Percentiles rank a stretch among this genome's conserved stretches.
Evolutionary conservation across 2,797 vertebrate genomes (phyloP).

Genomic region (Saxicola maurus): DNA sequence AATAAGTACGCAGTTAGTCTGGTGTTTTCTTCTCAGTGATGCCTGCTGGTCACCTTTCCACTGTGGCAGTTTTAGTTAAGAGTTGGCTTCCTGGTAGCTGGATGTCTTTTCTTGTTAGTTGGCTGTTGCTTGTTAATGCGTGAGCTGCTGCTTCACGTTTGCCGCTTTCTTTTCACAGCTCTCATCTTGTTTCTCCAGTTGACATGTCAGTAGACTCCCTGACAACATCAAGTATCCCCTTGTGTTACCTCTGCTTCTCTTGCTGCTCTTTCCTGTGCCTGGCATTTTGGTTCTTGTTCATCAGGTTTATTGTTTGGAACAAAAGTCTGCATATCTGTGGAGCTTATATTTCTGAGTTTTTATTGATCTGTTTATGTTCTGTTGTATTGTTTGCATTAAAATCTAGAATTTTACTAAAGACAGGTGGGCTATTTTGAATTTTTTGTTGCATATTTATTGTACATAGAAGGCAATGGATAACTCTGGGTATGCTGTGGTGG

Average conservation of each 20-base stretch:
- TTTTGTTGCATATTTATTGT: neutral
- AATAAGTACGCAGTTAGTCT: neutral
- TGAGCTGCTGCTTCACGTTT: slow-evolving; percentile 13
- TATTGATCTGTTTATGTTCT: neutral
- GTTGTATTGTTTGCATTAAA: neutral
- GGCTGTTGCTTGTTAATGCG: neutral
- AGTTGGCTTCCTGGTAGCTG: neutral
- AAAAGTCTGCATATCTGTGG: neutral
- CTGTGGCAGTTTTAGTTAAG: neutral
- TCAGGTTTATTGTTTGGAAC: neutral
- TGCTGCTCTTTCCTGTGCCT: neutral
- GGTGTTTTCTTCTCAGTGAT: neutral
- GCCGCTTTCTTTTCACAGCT: neutral
- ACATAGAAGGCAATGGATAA: neutral
- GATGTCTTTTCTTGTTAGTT: neutral
- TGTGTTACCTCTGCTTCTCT: neutral
- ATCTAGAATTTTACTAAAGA: neutral
- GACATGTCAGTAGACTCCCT: neutral
- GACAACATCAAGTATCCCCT: neutral
- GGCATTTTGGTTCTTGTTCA: neutral
- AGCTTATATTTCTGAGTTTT: neutral
- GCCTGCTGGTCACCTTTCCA: neutral
- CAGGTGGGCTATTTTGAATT: neutral
- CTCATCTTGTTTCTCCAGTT: neutral
- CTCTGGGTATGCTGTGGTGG: neutral